phyloP scores from a whole-genome alignment of 2,888 invertebrate genomes.

The Hydrotaea diabolus region DNA sequence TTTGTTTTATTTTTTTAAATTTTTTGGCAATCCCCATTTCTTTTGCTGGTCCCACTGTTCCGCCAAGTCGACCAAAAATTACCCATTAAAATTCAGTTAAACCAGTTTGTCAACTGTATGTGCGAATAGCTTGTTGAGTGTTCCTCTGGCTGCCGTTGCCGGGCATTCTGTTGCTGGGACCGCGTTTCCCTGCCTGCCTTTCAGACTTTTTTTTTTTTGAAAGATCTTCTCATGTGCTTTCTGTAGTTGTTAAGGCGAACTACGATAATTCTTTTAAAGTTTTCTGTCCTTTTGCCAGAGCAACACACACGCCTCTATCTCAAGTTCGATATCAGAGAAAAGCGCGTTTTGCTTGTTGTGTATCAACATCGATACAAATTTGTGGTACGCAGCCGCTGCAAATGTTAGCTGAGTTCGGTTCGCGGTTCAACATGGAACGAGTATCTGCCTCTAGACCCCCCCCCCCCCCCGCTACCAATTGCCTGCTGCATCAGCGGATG shows the following conservation, averaged over 20 bases:
- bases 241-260: constrained; percentile 49
- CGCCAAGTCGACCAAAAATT: not conserved
- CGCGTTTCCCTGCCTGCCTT: constrained; percentile 31
- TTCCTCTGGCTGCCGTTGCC: not conserved
- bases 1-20: not conserved
- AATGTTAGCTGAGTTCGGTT: not conserved
- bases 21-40: not conserved
- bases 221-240: no score
- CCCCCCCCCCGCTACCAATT: not conserved
- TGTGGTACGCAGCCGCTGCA: constrained; percentile 45
- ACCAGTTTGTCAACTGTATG: constrained; percentile 68
- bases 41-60: not conserved
- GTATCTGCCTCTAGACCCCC: not conserved
- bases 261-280: constrained; percentile 57
- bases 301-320: constrained; percentile 20
- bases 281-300: not conserved
- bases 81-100: constrained; percentile 62
- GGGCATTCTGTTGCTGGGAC: not conserved
- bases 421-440: not conserved
- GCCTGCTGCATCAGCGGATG: constrained; percentile 10
- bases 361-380: constrained; percentile 60
- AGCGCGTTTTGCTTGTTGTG: constrained; percentile 61
- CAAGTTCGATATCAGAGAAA: constrained; percentile 26
- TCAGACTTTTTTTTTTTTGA: constrained; percentile 18
- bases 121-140: constrained; percentile 2